Conservation (phyloP, 2,113 vertebrate genomes). For the Thymallus thymallus region DNA sequence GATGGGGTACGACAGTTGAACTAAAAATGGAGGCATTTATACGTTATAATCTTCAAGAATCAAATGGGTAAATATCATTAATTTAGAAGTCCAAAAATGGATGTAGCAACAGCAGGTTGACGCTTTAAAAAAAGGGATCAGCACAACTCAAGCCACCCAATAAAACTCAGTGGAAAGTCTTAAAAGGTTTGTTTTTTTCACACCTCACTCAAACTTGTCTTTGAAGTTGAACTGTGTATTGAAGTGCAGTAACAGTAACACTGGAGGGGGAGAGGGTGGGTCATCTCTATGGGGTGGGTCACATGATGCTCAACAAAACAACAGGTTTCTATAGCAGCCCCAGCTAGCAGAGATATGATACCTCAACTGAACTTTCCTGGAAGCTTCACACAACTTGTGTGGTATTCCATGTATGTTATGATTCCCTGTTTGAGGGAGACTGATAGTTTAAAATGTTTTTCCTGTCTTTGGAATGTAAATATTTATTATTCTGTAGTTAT, state of each 20-base stretch:
- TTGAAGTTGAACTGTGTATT: no score
- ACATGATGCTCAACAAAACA: conserved; percentile 5
- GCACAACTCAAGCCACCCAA: neutral
- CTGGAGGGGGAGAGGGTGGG: neutral
- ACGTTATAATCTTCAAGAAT: no score
- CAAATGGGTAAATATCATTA: no score
- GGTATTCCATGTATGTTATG: neutral
- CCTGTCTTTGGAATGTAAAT: conserved; percentile 3
- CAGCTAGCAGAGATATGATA: conserved; percentile 7
- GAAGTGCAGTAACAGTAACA: no score
- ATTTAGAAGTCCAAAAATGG: no score
- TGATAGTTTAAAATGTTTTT: neutral
- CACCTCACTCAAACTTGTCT: no score
- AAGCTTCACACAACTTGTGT: conserved; percentile 3
- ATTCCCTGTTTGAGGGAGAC: neutral
- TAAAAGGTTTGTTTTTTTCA: neutral
- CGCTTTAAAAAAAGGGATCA: no score
- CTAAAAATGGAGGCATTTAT: no score
- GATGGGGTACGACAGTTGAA: no score
- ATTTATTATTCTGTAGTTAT: neutral
- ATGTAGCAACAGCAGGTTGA: no score
- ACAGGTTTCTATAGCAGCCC: conserved; percentile 3
- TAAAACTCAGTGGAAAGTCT: conserved; percentile 1
- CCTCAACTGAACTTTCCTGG: conserved; percentile 3
- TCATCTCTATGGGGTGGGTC: neutral